phyloP scores from a whole-genome alignment of 2,888 invertebrate genomes.

The Ochropleura leucogaster region DNA sequence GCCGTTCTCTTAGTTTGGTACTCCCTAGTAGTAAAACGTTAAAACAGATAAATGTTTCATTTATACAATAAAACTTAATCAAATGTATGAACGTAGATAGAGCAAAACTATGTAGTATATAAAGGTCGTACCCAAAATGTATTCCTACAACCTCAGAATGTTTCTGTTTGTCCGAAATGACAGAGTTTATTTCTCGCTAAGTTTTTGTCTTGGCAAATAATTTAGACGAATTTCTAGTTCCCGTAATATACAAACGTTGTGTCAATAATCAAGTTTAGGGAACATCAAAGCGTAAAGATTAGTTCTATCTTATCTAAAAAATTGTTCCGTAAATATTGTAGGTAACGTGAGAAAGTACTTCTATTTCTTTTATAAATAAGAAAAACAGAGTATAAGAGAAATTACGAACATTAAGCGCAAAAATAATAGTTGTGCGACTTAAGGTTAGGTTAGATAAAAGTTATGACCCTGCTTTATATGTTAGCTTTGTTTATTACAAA shows the following conservation, averaged over 20 bases:
- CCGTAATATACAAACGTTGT: neutral
- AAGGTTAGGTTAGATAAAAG: constrained; percentile 51
- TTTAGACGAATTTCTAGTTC: neutral
- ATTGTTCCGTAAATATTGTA: constrained; percentile 10
- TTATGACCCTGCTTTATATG: constrained; percentile 45
- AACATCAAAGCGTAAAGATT: neutral
- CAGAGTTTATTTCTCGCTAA: neutral
- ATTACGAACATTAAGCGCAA: constrained; percentile 43
- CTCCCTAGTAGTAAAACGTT: neutral
- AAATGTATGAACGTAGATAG: neutral
- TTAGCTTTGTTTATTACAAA: constrained; percentile 46
- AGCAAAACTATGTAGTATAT: neutral
- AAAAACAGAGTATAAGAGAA: constrained; percentile 28
- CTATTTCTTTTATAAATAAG: constrained; percentile 26
- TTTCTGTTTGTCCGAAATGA: neutral
- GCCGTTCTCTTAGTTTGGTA: neutral
- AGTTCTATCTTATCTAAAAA: constrained; percentile 7
- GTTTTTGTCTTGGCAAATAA: neutral
- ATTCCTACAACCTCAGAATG: neutral
- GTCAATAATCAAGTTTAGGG: neutral
- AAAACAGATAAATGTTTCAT: neutral
- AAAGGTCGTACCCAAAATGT: neutral
- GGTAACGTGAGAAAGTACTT: constrained; percentile 4
- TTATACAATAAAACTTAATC: neutral
- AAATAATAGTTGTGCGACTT: constrained; percentile 60